phyloP scores from a whole-genome alignment of 2,113 vertebrate species.

The Cygnus buccinator region DNA sequence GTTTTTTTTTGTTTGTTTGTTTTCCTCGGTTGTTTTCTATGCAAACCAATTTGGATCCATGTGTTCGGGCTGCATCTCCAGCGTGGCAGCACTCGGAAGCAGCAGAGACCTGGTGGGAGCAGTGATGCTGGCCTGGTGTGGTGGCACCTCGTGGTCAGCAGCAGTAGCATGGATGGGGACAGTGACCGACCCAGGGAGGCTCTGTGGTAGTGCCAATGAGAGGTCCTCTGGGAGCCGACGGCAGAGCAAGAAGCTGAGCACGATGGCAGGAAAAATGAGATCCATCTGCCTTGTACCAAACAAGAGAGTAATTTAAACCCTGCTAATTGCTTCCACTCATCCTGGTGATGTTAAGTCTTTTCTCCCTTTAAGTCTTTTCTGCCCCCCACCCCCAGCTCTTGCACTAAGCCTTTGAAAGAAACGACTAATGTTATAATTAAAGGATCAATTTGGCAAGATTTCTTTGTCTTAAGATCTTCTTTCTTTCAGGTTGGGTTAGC shows the following conservation, averaged over 20 bases:
- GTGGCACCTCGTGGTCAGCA: too few relatives aligned
- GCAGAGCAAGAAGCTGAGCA: slow-evolving; percentile 1
- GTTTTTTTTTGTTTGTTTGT: too few relatives aligned
- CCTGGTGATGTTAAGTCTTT: slow-evolving; percentile 58
- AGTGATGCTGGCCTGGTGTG: too few relatives aligned
- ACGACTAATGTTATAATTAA: slow-evolving; percentile 76
- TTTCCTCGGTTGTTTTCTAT: not conserved
- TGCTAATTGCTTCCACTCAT: slow-evolving; percentile 56
- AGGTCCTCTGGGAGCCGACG: not conserved
- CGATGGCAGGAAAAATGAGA: not conserved
- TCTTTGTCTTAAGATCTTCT: slow-evolving; percentile 72
- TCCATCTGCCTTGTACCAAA: slow-evolving; percentile 40
- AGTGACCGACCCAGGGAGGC: not conserved
- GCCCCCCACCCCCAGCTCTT: slow-evolving; percentile 43
- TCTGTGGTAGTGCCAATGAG: not conserved
- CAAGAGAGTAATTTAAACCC: slow-evolving; percentile 59
- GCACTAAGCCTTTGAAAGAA: slow-evolving; percentile 64
- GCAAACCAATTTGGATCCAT: not conserved
- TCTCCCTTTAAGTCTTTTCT: slow-evolving; percentile 57
- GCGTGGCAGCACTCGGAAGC: not conserved
- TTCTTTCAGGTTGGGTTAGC: slow-evolving; percentile 64
- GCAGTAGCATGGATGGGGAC: not conserved
- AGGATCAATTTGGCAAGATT: slow-evolving; percentile 68
- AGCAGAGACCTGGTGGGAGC: rapidly evolving
- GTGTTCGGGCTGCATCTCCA: not conserved